Percentiles rank a stretch among this genome's conserved stretches.
These are phyloP conservation scores for Rhopalosiphum nymphaeae DNA, from an alignment of 2,888 invertebrate genomes.

Conservation along the genomic window DNA sequence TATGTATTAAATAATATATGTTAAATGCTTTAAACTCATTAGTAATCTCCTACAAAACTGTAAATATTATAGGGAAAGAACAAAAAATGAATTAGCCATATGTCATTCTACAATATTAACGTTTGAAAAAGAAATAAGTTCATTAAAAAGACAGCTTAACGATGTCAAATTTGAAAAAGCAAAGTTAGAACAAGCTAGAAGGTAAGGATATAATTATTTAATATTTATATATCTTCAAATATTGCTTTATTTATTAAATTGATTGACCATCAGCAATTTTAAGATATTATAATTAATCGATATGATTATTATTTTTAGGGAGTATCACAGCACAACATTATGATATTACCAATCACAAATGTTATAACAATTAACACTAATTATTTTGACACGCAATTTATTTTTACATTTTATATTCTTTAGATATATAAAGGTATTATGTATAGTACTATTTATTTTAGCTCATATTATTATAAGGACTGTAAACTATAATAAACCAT, in stretches of 20 bases:
- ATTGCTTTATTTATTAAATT: background rate
- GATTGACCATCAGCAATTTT: background rate
- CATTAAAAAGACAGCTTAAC: conserved; percentile 53
- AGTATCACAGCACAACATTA: conserved; percentile 58
- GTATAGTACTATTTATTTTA: background rate
- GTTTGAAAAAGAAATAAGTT: conserved; percentile 49
- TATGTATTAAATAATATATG: background rate
- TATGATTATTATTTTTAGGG: conserved; percentile 41
- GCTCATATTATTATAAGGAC: background rate
- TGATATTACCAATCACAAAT: background rate
- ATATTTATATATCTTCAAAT: background rate
- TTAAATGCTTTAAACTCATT: background rate
- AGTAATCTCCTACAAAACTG: background rate
- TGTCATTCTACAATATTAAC: conserved; percentile 31
- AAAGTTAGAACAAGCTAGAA: conserved; percentile 60
- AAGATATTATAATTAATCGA: conserved; percentile 20
- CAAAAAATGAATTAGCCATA: conserved; percentile 29
- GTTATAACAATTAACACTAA: background rate
- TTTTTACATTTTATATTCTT: conserved; percentile 1
- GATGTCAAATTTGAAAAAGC: conserved; percentile 64
- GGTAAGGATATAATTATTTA: conserved; percentile 32
- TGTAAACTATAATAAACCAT: background rate
- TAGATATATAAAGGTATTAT: background rate
- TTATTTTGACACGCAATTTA: conserved; percentile 24
- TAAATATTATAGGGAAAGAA: conserved; percentile 54